phyloP scores from a whole-genome alignment of 2,888 invertebrate genomes.

The Cataglyphis rosenhaueri region DNA sequence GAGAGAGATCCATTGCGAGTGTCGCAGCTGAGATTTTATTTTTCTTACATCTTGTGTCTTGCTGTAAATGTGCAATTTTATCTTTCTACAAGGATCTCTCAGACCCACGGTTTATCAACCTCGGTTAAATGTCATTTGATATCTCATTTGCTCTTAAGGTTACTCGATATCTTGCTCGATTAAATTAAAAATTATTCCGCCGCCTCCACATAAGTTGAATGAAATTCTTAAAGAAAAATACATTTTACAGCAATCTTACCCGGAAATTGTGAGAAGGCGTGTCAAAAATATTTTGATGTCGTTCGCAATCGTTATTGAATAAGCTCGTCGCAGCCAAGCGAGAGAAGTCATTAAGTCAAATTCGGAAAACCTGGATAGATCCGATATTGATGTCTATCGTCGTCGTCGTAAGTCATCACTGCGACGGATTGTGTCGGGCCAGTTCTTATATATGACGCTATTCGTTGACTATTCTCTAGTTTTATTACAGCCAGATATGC shows the following conservation, averaged over 20 bases:
- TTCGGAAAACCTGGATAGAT: constrained; percentile 1
- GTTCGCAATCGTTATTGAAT: not conserved
- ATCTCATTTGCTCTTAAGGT: not conserved
- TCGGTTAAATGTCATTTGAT: not conserved
- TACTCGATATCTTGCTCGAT: not conserved
- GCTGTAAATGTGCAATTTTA: constrained; percentile 14
- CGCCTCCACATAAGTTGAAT: not conserved
- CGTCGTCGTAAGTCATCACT: constrained; percentile 65
- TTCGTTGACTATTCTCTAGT: constrained; percentile 70
- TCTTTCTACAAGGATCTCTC: constrained; percentile 1
- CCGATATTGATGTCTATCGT: constrained; percentile 43
- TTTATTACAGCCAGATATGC: constrained; percentile 77
- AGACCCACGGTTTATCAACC: not conserved
- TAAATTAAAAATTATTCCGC: not conserved
- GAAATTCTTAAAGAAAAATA: not conserved
- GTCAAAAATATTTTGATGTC: not conserved
- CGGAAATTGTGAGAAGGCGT: not conserved
- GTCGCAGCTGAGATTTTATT: constrained; percentile 32
- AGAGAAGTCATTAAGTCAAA: not conserved
- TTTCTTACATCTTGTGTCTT: constrained; percentile 9
- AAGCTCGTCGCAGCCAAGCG: not conserved
- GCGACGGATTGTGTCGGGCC: constrained; percentile 70
- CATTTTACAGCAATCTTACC: constrained; percentile 35
- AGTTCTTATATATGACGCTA: constrained; percentile 77
- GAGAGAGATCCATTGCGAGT: not conserved